Evolutionary conservation across 2,888 invertebrate species (phyloP), one percentile per base, ranked within the genome.

Genomic region (Cryptocephalus moraei): DNA sequence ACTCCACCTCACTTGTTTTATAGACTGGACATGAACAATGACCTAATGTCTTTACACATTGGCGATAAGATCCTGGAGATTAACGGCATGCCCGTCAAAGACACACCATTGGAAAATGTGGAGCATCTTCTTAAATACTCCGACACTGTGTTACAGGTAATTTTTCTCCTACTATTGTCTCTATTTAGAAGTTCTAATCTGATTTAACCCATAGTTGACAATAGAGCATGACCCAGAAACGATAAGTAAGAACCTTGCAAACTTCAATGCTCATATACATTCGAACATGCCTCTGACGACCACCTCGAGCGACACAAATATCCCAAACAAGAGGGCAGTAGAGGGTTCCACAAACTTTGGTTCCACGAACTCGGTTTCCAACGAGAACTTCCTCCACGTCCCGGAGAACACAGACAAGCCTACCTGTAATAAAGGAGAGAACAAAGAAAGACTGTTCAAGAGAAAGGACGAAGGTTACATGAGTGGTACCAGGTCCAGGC

Each of bases 1-100:
- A 12, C n/a, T 12, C n/a, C 12, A 36, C 6, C 11, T 22, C 22
- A 22, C 22, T 4, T 14, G 36, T 4, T 31, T 56, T 72, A 33
- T 70, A 91, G 91, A 69, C 78, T 91, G 61, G 90, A 89, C 63
- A 81, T 87, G 48, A 84, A 85, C 58, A 83, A 84, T 59, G 88
- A 88, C 55, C 74, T 90, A 48, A 84, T 90, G 76, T 84, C 88
- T 8, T 74, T 93, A 46, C 91, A 88, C 67, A 84, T 93, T 57
- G 94, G 94, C n/a, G 94, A 94, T 72, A 79, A 84, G 62, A 91
- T 95, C 55, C 74, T 94, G 52, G 94, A 94, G 75, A 90, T 94
- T 43, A 92, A 94, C 74, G 93, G 94, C 2, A 82, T 88, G 0
- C 88, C 91, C 1, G 86, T 92, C 1, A 82, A 80, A 62, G 86